These are phyloP conservation scores for Calliopum simillimum DNA, from an alignment of 2,888 invertebrate genomes.

Conservation along the genomic window DNA sequence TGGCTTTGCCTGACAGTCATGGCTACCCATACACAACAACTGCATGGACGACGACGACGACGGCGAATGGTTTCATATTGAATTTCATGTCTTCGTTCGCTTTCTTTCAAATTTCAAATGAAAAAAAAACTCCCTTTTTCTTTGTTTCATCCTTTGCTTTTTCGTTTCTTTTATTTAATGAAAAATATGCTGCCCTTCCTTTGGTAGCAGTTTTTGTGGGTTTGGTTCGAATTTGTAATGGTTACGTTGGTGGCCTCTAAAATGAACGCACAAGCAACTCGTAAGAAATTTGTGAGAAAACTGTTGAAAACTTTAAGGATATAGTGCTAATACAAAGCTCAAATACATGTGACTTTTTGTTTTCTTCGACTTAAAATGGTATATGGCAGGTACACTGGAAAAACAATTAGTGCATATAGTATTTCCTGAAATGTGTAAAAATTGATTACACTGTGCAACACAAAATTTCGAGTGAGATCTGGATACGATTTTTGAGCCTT, in stretches of 20 bases:
- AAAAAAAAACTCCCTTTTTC: constrained; percentile 36
- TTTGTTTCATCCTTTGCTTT: constrained; percentile 1
- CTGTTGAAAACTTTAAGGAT: no score
- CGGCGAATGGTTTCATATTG: constrained; percentile 4
- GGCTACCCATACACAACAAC: neutral
- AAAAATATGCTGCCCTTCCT: no score
- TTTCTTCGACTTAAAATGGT: no score
- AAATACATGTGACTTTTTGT: no score
- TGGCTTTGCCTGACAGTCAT: constrained; percentile 1
- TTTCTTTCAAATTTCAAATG: neutral
- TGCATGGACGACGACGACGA: constrained; percentile 6
- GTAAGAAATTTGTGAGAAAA: no score
- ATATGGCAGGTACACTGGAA: no score
- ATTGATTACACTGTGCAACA: no score
- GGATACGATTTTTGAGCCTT: no score
- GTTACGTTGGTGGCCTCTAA: constrained; percentile 9
- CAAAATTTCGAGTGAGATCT: no score
- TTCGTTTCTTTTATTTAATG: constrained; percentile 39
- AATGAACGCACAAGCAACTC: neutral
- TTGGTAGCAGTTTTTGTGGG: constrained; percentile 10
- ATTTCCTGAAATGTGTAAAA: no score
- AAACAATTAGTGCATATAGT: no score
- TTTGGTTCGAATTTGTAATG: constrained; percentile 29
- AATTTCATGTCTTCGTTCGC: constrained; percentile 20
- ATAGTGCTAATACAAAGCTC: no score